Base-by-base conservation (phyloP, 2,113 vertebrate species). In the Diadophis punctatus region DNA sequence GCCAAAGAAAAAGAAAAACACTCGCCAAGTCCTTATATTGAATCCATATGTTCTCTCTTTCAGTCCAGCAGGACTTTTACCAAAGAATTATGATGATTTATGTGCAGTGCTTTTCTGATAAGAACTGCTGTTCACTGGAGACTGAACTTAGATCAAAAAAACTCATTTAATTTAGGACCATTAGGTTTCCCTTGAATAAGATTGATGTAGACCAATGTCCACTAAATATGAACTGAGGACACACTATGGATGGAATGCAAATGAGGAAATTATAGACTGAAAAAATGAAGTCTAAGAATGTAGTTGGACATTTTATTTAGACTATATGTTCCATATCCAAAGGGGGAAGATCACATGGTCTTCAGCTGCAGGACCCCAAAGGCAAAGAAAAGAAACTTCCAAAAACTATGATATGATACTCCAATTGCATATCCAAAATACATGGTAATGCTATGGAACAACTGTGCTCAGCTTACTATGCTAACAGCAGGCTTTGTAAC, bases 11-110 rank as follows among this genome's bases (percentile, higher is more conserved):
- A 56, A 22, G 87, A 12, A 25, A 9, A 74, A 93, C 91, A 91
- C 8, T 91, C 46, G 7, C 87, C 90, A 48, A 90, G 9, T 56
- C 93, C 90, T 43, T 88, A 14, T 39, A 22, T 90, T 95, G 8
- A 88, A 95, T 95, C 90, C 91, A 8, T 93, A 68, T 23, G 74
- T 74, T 39, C 34, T 9, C 48, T 88, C 3, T 0, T 87, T 92
- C 87, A 88, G 88, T 87, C 3, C 84, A 27, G n/a, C 80, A 10
- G 85, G 5, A 90, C 53, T 95, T 93, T 94, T 86, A 34, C 51
- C 53, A 94, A 43, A 58, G 91, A 96, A 88, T 94, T 95, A 95
- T 87, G 18, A 52, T 96, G 91, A 96, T 95, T 94, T 96, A 95
- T 94, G 51, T 94, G 51, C 34, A 51, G 93, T 86, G 27, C 1